Evolutionary conservation across 2,888 invertebrate species (phyloP), one percentile per base, ranked within the genome.

Genomic region (Oscheius sp.): DNA sequence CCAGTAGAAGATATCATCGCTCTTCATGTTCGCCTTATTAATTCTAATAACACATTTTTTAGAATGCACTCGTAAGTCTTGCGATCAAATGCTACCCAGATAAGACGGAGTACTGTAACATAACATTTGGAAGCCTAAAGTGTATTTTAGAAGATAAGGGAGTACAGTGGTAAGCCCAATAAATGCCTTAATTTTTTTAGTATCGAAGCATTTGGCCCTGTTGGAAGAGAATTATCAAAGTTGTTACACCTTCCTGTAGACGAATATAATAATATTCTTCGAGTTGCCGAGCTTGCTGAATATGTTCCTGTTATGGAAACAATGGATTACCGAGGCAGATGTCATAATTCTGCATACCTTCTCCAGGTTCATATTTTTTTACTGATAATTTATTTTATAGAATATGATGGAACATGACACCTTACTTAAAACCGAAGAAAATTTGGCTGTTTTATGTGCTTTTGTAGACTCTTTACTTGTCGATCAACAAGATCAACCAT

Each of bases 11-110:
- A 98, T 88, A 94, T 95, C 87, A 92, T 98, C 20, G 92, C 96
- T 6, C 90, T 98, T 66, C 96, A 98, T 90, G 93, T 96, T 65
- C 93, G 66, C 17, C 20, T 39, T 37, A 17, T 15, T 37, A 37
- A 10, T 37, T 37, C 15, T 10, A 12, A 25, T 37, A 20, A 42
- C 53, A 48, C 15, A 37, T 3, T 8, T 1, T n/a, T 46, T 15
- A 85, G 84, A 78, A 73, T 15, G 88, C 97, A 5, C 89, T 98
- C 50, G 91, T 97, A 66, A 95, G 94, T 88, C 89, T 99, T 74
- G 96, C 97, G 0, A 92, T 96, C 84, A 94, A 96, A 85, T 96
- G 96, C 87, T 98, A 98, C 89, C 94, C 95, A 0, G 93, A 95
- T 86, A 91, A 93, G 84, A 92, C 95, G 17, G 93, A 94, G 87